Conservation (phyloP, 2,888 invertebrate genomes). For the Erebia epiphron region DNA sequence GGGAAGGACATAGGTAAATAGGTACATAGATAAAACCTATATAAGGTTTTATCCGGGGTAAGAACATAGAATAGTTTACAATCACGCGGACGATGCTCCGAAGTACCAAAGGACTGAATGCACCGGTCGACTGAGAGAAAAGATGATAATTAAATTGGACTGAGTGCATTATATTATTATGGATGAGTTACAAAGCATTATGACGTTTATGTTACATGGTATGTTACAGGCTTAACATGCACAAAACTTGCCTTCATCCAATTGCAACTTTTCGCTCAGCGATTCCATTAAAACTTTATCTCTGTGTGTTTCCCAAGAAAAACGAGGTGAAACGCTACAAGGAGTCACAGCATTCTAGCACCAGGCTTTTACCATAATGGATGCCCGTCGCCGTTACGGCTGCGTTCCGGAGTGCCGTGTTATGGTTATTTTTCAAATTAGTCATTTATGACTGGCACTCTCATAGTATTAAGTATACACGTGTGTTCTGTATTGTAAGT, state of each 20-base stretch:
- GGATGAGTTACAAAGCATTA: too few species aligned
- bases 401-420: conserved; percentile 30
- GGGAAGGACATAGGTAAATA: too few species aligned
- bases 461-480: background rate
- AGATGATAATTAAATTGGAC: too few species aligned
- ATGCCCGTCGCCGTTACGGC: conserved; percentile 37
- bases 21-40: too few species aligned
- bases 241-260: conserved; percentile 9
- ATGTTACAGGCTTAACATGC: background rate
- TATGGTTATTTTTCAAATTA: conserved; percentile 32
- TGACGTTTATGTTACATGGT: too few species aligned
- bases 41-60: too few species aligned
- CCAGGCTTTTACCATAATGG: conserved; percentile 44
- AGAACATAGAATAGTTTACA: too few species aligned
- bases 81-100: too few species aligned
- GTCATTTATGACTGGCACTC: conserved; percentile 18
- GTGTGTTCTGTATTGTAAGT: background rate
- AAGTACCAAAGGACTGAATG: too few species aligned
- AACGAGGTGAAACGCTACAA: conserved; percentile 43
- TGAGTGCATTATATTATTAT: too few species aligned
- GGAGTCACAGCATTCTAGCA: conserved; percentile 43
- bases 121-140: too few species aligned
- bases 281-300: conserved; percentile 37
- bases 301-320: conserved; percentile 40
- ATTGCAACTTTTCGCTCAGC: conserved; percentile 17